These are phyloP conservation scores for rabbit (Oryctolagus cuniculus) DNA, from an alignment of 2,113 vertebrate genomes.

Conservation along the genomic window mOryCun1.1 NC_091439.1:51853501-51854000, in stretches of 20 bases:
- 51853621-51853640: background rate
- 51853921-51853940: background rate
- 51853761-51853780: background rate
- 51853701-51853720: background rate
- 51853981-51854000: background rate
- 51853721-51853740: background rate
- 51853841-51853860: background rate
- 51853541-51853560: background rate
- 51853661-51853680: background rate
- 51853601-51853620: constrained; percentile 54
- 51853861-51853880: background rate
- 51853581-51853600: background rate
- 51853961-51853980: background rate
- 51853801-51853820: background rate
- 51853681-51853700: background rate
- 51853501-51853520: background rate
- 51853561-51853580: constrained; percentile 84
- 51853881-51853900: background rate
- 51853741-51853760: background rate
- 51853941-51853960: background rate
- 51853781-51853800: background rate
- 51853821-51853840: background rate
- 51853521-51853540: fast-evolving
- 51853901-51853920: background rate
- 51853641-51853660: background rate